These are phyloP conservation scores for Apis dorsata DNA, from an alignment of 1,140 invertebrate species.

Conservation along the genomic window DNA sequence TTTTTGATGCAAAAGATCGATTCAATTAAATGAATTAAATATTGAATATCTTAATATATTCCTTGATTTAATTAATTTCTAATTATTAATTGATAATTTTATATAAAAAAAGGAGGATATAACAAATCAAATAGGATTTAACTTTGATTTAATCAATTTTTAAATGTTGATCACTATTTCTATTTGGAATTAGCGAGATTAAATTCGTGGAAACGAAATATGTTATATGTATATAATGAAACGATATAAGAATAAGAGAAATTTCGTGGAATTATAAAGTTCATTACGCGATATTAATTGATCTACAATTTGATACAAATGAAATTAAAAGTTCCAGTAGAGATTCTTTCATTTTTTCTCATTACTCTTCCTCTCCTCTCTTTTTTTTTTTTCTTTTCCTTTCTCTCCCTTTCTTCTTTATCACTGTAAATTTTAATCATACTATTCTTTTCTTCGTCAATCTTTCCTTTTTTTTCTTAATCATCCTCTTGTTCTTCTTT, in stretches of 20 bases:
- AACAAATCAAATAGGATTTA: too few species aligned
- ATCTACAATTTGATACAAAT: background rate
- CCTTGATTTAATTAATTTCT: too few species aligned
- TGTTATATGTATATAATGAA: background rate
- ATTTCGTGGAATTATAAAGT: background rate
- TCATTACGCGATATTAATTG: background rate
- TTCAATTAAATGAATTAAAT: background rate
- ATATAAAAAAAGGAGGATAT: too few species aligned
- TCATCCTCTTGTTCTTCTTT: background rate
- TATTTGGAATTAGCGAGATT: background rate
- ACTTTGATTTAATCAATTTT: too few species aligned
- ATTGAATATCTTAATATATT: too few species aligned
- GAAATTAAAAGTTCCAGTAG: background rate
- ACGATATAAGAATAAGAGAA: background rate
- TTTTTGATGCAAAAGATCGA: background rate
- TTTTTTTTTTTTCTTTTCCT: background rate
- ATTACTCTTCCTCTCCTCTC: background rate
- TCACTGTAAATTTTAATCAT: too few species aligned
- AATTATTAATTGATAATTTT: too few species aligned
- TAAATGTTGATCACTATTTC: too few species aligned
- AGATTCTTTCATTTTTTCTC: background rate
- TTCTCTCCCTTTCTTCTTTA: background rate
- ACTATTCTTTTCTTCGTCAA: background rate
- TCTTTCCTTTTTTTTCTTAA: background rate
- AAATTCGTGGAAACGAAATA: background rate